Conservation (phyloP, 2,797 vertebrate species). For the Poeciliopsis paucimaculata region DNA sequence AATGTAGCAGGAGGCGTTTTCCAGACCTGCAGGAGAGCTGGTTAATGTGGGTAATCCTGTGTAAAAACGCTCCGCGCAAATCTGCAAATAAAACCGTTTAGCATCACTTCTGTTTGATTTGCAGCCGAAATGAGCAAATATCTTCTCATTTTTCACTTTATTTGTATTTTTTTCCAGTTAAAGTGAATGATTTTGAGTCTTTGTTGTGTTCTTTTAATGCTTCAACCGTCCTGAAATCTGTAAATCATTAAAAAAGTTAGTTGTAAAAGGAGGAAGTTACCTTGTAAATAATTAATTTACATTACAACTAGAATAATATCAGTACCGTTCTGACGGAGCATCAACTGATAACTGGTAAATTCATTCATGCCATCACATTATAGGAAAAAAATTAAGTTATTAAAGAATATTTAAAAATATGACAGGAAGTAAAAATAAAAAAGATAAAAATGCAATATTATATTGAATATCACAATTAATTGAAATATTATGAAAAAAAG, state of each 20-base stretch:
- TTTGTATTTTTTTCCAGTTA: background rate
- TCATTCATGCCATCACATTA: background rate
- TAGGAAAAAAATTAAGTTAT: background rate
- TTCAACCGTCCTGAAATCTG: background rate
- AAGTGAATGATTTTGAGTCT: background rate
- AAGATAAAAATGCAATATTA: background rate
- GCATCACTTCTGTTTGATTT: constrained; percentile 65
- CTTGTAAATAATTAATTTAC: background rate
- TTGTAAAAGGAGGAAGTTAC: too few relatives aligned
- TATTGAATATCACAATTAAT: background rate
- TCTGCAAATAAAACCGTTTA: constrained; percentile 75
- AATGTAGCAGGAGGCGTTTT: constrained; percentile 67
- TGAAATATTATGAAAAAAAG: too few relatives aligned
- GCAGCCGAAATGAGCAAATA: constrained; percentile 50
- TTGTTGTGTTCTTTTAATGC: background rate
- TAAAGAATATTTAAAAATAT: background rate
- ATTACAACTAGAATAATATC: background rate
- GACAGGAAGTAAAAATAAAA: background rate
- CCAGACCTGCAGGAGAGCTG: constrained; percentile 74
- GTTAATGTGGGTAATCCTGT: constrained; percentile 79
- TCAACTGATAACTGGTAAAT: background rate
- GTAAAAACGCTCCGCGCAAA: constrained; percentile 66
- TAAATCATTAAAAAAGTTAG: background rate
- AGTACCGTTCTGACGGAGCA: too few relatives aligned
- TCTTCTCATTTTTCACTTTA: constrained; percentile 14